These are phyloP conservation scores for Platalea minor DNA, from an alignment of 2,797 vertebrate species.

Conservation along the genomic window DNA sequence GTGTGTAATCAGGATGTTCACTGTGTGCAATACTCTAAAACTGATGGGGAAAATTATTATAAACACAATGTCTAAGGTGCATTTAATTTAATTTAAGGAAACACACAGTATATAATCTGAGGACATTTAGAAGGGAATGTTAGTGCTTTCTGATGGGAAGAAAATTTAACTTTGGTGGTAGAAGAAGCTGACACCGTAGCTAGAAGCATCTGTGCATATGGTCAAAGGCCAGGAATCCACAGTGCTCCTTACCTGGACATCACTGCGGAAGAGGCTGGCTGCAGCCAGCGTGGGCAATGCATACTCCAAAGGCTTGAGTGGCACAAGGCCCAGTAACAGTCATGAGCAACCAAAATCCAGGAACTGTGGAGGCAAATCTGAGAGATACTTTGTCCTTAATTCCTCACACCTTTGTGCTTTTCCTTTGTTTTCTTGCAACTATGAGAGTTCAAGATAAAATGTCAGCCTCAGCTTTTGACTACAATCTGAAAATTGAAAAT, in stretches of 20 bases:
- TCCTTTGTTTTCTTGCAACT: constrained; percentile 64
- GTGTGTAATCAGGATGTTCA: not conserved
- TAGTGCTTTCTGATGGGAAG: not conserved
- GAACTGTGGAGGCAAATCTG: not conserved
- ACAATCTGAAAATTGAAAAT: constrained; percentile 71
- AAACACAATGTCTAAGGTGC: not conserved
- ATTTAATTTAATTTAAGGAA: not conserved
- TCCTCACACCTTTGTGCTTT: constrained; percentile 29
- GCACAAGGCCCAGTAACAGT: not conserved
- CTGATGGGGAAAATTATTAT: not conserved
- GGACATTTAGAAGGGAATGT: not conserved
- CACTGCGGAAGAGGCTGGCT: not conserved
- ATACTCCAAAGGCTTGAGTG: not conserved
- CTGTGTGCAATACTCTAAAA: not conserved
- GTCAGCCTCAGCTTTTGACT: constrained; percentile 69
- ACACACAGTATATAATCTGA: not conserved
- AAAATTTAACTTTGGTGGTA: not conserved
- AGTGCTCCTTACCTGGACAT: not conserved
- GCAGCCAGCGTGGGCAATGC: not conserved
- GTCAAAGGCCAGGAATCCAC: not conserved
- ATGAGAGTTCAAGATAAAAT: constrained; percentile 60
- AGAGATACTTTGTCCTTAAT: not conserved
- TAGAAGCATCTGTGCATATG: not conserved
- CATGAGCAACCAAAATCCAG: not conserved
- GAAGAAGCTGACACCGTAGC: not conserved